Evolutionary conservation across 2,888 invertebrate species (phyloP), one percentile per base, ranked within the genome.

Genomic region (Idaea biselata): DNA sequence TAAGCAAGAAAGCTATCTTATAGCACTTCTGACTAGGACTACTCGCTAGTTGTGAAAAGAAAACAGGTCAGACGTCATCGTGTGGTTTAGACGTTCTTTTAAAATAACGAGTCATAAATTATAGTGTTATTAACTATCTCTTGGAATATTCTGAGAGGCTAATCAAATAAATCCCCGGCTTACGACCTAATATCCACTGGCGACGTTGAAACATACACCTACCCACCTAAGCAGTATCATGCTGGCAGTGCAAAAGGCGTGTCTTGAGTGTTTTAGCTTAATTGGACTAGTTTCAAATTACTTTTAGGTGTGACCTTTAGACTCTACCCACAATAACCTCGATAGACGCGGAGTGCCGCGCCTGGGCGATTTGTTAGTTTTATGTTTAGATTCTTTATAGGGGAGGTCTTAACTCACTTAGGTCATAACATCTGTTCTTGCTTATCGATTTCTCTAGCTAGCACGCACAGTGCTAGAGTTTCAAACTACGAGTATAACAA

Each of bases 291-390:
- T 73, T 73, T 82, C 78, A 73, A 77, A 78, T 82, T 81, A 79
- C 81, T 65, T 73, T 71, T 75, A 81, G 83, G 82, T 75, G 82
- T 79, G 87, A 82, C 85, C 80, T 84, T 82, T 82, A 72, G 70
- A 68, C 70, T 74, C 73, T 73, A 74, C 77, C 76, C 75, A 75
- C 74, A 76, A 79, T 78, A 76, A 73, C 75, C 75, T 77, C 80
- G 74, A 80, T 77, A 18, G 56, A 17, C 0, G 16, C 56, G 17
- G 68, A 71, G 65, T 57, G 77, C 80, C 85, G 69, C 83, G 78
- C 84, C 82, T 80, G 70, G 67, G 64, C 67, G 62, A 68, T 73
- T 74, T 66, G 70, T 73, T 72, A 67, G 64, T 57, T 68, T 70
- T 64, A 70, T 62, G 68, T 58, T 59, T 32, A 53, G 55, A 67